Evolutionary conservation across 2,888 invertebrate genomes (phyloP).

Genomic region (Choreutis nemorana): DNA sequence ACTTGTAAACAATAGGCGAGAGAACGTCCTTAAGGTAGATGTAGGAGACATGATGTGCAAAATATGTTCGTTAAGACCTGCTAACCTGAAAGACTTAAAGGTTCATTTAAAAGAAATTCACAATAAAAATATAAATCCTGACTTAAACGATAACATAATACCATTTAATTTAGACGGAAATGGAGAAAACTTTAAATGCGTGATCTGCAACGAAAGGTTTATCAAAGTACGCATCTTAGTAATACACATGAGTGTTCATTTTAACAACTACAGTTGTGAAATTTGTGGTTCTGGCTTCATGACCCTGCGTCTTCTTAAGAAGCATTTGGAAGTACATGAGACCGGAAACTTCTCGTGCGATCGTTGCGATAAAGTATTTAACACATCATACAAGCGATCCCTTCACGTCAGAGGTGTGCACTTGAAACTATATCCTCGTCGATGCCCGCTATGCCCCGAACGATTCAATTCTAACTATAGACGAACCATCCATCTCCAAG

Average conservation of each 20-base stretch:
- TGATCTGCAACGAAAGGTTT: constrained; percentile 41
- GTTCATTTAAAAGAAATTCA: constrained; percentile 39
- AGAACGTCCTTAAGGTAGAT: constrained; percentile 50
- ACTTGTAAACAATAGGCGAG: constrained; percentile 43
- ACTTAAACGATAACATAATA: constrained; percentile 50
- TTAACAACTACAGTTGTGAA: constrained; percentile 56
- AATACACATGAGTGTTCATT: constrained; percentile 57
- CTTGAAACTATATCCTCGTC: constrained; percentile 41
- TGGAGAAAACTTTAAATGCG: constrained; percentile 38
- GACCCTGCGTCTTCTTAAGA: constrained; percentile 48
- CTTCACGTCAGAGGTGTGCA: constrained; percentile 50
- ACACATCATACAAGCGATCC: constrained; percentile 43
- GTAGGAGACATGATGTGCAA: constrained; percentile 42
- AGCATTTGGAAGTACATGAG: constrained; percentile 54
- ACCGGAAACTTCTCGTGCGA: constrained; percentile 50
- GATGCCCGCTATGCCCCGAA: constrained; percentile 54
- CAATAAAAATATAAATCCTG: constrained; percentile 36
- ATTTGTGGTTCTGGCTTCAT: constrained; percentile 54
- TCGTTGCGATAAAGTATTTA: constrained; percentile 44
- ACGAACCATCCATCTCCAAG: constrained; percentile 52
- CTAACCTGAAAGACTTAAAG: constrained; percentile 33
- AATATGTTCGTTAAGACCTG: constrained; percentile 27
- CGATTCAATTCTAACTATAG: constrained; percentile 54
- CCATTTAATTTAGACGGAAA: constrained; percentile 40
- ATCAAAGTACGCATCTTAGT: constrained; percentile 50